Conservation (phyloP, 2,113 vertebrate genomes). For the Corythoichthys haematopterus region DNA sequence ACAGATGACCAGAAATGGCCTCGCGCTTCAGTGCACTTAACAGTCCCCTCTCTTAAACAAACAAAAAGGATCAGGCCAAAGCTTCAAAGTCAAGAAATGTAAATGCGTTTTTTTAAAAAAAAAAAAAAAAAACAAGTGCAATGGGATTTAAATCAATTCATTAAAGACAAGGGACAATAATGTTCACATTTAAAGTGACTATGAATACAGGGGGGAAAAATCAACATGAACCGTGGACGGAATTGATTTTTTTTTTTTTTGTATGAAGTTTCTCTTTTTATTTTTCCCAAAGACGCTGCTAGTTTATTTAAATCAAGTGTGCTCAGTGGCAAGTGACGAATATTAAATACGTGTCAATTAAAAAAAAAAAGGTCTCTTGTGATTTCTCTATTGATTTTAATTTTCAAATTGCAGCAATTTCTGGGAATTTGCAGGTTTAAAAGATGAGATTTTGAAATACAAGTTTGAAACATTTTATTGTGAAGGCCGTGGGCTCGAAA, state of each 20-base stretch:
- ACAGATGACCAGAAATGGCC: background rate
- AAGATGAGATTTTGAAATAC: background rate
- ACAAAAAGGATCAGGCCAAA: slow-evolving; percentile 1
- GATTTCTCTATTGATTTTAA: background rate
- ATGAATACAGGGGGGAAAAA: background rate
- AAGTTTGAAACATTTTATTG: background rate
- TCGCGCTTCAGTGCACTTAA: background rate
- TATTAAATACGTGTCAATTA: slow-evolving; percentile 80
- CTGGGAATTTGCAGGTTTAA: background rate
- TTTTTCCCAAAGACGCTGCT: slow-evolving; percentile 57
- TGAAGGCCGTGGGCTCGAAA: background rate
- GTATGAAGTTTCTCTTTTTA: background rate
- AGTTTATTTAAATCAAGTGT: slow-evolving; percentile 69
- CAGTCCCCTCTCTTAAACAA: background rate
- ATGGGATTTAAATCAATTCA: background rate
- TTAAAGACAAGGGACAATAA: background rate
- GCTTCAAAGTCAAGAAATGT: background rate
- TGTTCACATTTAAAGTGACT: background rate
- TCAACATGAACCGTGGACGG: background rate
- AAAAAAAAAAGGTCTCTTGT: slow-evolving; percentile 46
- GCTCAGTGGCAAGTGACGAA: slow-evolving; percentile 68
- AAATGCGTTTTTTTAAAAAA: background rate
- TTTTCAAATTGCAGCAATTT: background rate
- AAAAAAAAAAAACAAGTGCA: slow-evolving; percentile 3
- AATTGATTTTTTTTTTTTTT: background rate